Base-by-base conservation (phyloP, 1,140 invertebrate species). In the Listronotus oregonensis region DNA sequence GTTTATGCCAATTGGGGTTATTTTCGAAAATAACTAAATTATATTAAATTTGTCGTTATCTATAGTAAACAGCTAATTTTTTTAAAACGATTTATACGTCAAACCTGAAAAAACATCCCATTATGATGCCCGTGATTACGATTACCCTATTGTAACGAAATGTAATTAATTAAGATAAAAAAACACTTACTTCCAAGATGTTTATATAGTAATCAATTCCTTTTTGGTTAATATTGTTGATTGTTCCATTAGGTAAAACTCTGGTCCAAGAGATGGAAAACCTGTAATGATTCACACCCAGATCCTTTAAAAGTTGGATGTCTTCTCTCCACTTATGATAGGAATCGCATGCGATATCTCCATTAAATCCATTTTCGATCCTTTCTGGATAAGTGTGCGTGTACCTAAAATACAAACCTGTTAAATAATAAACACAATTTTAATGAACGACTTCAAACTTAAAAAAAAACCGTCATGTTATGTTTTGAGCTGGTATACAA, bases 181-280 rank as follows among this genome's bases (percentile, higher is more conserved):
- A 37, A 37, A 37, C 18, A 54, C 12, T 43, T 51, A 58, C 64
- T 55, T 58, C 77, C 9, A 89, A 83, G 0, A 90, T 73, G 27
- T 83, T 81, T 59, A 87, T 85, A 73, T 90, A 90, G 71, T 89
- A 89, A 3, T 81, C 74, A 4, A 87, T 71, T n/a, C 87, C 88
- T 55, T 84, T 81, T 32, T 81, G 78, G 71, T 88, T 89, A 0
- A 88, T 70, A 12, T 79, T 66, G 66, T 83, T 79, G 3, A 77
- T 71, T 11, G 43, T 69, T 31, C 74, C 74, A 18, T 54, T 64
- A 14, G 75, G 75, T 11, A 76, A 58, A 12, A 76, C 55, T 27
- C 85, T 71, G 5, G 83, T 64, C 86, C 86, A 89, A 12, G 85
- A 84, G 57, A 89, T 77, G 0, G 86, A 89, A 70, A 87, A 81